A percentile compares a stretch with the other conserved stretches of the same genome.
These are phyloP conservation scores for Strix aluco DNA, from an alignment of 2,113 vertebrate species.

Conservation along the genomic window DNA sequence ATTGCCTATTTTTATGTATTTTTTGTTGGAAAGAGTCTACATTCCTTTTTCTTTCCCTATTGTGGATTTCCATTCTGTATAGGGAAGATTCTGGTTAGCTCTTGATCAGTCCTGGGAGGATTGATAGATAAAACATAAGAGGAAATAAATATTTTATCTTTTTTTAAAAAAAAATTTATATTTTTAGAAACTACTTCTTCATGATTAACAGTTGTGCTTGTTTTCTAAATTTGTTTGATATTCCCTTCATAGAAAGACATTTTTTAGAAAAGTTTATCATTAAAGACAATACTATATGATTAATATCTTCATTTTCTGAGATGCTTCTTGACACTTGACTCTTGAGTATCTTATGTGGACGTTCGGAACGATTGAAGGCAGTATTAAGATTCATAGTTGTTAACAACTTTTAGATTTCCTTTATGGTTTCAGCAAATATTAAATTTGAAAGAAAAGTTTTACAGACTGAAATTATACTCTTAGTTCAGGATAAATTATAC, in stretches of 20 bases:
- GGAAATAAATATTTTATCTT: background rate
- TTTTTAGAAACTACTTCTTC: background rate
- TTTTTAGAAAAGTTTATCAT: background rate
- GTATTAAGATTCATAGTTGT: background rate
- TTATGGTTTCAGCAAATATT: background rate
- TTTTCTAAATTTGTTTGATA: background rate
- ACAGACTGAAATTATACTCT: background rate
- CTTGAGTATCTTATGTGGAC: background rate
- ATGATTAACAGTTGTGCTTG: background rate
- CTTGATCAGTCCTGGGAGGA: background rate
- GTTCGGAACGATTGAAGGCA: background rate
- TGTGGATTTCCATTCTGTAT: background rate
- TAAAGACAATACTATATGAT: background rate
- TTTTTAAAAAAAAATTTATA: background rate
- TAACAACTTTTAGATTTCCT: background rate
- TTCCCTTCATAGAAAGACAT: background rate
- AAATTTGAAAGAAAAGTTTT: background rate
- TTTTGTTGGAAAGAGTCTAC: background rate
- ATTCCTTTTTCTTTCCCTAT: background rate
- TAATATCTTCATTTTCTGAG: background rate
- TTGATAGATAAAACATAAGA: background rate
- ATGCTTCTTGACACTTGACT: background rate
- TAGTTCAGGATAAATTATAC: background rate
- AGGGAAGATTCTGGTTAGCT: background rate
- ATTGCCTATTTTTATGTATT: background rate